Evolutionary conservation across 1,140 invertebrate species (phyloP).

Genomic region (Coenobita brevimanus): DNA sequence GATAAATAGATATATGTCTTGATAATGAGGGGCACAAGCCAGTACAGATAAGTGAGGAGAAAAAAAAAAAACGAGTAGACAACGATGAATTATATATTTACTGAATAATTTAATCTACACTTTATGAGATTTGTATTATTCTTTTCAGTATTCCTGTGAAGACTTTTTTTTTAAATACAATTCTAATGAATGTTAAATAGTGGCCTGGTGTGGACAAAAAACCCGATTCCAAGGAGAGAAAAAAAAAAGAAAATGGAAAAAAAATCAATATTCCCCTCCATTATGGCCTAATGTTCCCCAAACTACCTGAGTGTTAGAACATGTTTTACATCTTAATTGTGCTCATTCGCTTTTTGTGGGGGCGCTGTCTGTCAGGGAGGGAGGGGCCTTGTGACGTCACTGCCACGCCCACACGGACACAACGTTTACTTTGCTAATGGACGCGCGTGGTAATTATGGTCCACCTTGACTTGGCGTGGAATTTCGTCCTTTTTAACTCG

Average conservation of each 20-base stretch:
- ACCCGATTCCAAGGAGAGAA: neutral
- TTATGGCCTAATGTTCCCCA: neutral
- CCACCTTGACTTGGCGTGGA: too few relatives aligned
- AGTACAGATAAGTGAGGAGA: too few relatives aligned
- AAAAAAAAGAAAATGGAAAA: neutral
- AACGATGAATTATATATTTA: too few relatives aligned
- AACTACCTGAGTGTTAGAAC: slow-evolving; percentile 50
- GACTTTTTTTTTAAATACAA: too few relatives aligned
- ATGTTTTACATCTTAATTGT: slow-evolving; percentile 53
- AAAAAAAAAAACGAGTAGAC: too few relatives aligned
- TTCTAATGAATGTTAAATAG: slow-evolving; percentile 10
- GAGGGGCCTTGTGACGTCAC: slow-evolving; percentile 25
- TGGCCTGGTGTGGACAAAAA: neutral
- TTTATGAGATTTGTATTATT: too few relatives aligned
- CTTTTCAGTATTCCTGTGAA: too few relatives aligned
- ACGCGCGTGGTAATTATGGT: slow-evolving; percentile 29
- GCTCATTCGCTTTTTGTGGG: slow-evolving; percentile 35
- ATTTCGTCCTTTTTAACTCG: too few relatives aligned
- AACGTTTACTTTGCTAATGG: slow-evolving; percentile 44
- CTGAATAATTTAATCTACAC: too few relatives aligned
- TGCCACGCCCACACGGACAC: neutral
- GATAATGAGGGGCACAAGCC: too few relatives aligned
- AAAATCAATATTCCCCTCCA: slow-evolving; percentile 37
- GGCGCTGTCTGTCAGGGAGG: slow-evolving; percentile 11
- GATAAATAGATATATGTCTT: too few relatives aligned